A percentile compares a stretch with the other conserved stretches of the same genome.
phyloP scores from a whole-genome alignment of 2,797 vertebrate genomes.

The Podargus strigoides region DNA sequence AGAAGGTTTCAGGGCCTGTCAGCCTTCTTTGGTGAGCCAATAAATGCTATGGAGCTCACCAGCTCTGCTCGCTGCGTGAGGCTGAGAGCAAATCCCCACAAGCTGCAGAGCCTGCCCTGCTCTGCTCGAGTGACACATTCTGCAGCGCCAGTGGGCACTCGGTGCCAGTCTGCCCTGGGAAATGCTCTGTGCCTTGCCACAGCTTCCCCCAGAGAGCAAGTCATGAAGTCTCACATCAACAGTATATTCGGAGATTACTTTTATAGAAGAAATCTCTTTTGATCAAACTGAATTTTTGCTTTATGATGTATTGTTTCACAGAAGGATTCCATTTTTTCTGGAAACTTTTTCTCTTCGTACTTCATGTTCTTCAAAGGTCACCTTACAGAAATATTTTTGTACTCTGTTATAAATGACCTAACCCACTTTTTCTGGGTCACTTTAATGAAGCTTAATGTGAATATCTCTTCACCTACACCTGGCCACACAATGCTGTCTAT shows the following conservation, averaged over 20 bases:
- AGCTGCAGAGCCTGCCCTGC: background rate
- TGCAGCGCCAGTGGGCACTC: fast-evolving
- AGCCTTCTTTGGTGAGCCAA: background rate
- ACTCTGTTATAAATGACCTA: background rate
- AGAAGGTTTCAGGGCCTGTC: background rate
- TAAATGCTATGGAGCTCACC: background rate
- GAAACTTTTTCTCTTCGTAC: background rate
- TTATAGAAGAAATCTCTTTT: background rate
- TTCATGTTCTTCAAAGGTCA: background rate
- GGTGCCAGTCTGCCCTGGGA: fast-evolving
- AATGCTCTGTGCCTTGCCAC: background rate
- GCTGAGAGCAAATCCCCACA: background rate
- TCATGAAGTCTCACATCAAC: fast-evolving
- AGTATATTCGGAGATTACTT: background rate
- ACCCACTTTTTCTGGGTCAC: background rate
- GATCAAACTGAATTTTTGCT: background rate
- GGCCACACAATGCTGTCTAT: background rate
- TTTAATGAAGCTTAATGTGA: slow-evolving; percentile 3
- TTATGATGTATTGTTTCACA: background rate
- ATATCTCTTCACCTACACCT: background rate
- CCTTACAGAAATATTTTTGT: slow-evolving; percentile 22
- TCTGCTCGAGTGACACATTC: background rate
- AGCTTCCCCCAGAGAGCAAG: background rate
- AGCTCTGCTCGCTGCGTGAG: background rate
- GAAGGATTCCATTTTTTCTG: background rate